Evolutionary conservation across 2,113 vertebrate genomes (phyloP), one percentile per base, ranked within the genome.

Genomic region (Speoplatyrhinus poulsoni): DNA sequence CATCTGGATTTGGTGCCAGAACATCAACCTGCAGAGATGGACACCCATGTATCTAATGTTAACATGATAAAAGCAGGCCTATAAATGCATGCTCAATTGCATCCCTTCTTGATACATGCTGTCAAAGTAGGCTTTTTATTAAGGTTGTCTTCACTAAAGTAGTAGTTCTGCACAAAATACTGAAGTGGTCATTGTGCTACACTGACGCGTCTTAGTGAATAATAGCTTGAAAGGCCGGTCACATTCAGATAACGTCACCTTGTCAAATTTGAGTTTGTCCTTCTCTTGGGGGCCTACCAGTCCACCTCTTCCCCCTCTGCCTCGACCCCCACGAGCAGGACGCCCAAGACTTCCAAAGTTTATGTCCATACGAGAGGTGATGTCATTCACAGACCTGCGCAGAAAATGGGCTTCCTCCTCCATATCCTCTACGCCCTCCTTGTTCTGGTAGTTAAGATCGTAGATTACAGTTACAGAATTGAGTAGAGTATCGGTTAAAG

Each of bases 331-430:
- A 36, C 91, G 90, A 36, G 91, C 84, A 2, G 95, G 93, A 1
- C 94, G 93, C 48, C 92, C 73, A 57, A 98, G 93, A 82, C 76
- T 96, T 33, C 96, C 97, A 61, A 99, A 99, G 78, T 99, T 96
- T 80, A 99, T 98, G 81, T 97, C 94, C 87, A 99, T 62, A 53
- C 94, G 94, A 79, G 92, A 93, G 12, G 98, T 99, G 91, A 99
- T 99, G 76, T 98, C 96, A 83, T 99, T 99, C 64, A 93, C 90
- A 1, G 95, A 90, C 62, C 92, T 95, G 62, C 95, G 93, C 33
- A 91, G 70, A 91, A 93, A 69, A 90, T 76, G n/a, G 63, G 72
- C 89, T 15, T 95, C 94, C 9, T 89, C 92, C 56, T 88, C 85
- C 26, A 85, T 53, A n/a, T 82, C 74, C n/a, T 82, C 89, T 19